Conservation (phyloP, 2,113 vertebrate genomes). For the Manacus vitellinus region DNA sequence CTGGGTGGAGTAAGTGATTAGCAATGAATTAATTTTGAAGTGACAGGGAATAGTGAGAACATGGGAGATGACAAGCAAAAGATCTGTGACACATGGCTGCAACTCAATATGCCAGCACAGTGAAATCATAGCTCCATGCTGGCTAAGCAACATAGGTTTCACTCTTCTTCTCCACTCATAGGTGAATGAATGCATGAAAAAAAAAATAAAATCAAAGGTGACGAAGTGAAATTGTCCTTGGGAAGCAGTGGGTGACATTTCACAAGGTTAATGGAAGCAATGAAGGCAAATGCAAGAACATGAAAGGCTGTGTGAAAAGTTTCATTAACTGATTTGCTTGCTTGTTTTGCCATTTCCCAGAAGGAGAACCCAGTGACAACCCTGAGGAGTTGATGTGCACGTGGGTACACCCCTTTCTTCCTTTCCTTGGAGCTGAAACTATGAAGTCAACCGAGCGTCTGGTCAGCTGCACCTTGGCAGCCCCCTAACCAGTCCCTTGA, state of each 20-base stretch:
- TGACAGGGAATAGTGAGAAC: background rate
- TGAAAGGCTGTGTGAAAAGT: background rate
- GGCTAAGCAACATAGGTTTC: background rate
- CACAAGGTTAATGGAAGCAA: background rate
- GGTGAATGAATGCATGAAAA: background rate
- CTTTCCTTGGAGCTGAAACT: background rate
- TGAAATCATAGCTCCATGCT: slow-evolving; percentile 26
- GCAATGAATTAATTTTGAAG: slow-evolving; percentile 43
- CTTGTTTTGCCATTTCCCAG: background rate
- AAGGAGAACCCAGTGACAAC: background rate
- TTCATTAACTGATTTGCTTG: background rate
- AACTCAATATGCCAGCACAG: slow-evolving; percentile 29
- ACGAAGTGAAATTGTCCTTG: background rate
- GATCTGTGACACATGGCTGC: slow-evolving; percentile 64
- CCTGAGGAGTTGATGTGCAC: no score
- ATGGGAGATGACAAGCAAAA: slow-evolving; percentile 51
- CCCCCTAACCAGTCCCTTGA: background rate
- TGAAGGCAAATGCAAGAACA: background rate
- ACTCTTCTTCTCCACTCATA: background rate
- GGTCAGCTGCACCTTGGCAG: background rate
- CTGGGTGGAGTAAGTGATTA: slow-evolving; percentile 49
- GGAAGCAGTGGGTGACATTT: slow-evolving; percentile 22
- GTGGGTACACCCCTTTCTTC: background rate
- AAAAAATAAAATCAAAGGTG: background rate
- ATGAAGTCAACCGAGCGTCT: accelerated